Evolutionary conservation across 2,113 vertebrate species (phyloP).

Genomic region (Acrocephalus kingi): DNA sequence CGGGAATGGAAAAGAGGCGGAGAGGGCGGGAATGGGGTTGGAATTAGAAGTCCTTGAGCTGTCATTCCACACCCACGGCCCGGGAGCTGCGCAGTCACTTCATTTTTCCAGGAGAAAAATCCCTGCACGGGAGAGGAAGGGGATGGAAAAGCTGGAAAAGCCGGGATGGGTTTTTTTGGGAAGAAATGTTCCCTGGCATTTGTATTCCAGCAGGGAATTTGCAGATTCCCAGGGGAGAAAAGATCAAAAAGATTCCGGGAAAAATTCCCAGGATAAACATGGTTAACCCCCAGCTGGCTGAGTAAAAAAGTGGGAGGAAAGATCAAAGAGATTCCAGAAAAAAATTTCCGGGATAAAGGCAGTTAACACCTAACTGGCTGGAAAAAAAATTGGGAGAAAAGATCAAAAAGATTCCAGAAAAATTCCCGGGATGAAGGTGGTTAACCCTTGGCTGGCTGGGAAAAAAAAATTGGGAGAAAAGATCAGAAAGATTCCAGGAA

Average conservation of each 20-base stretch:
- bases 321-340: no score
- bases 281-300: neutral
- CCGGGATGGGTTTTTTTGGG: neutral
- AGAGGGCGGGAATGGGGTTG: neutral
- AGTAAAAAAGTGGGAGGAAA: no score
- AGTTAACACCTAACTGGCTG: no score
- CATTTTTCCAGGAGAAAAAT: neutral
- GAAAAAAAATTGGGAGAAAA: neutral
- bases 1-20: neutral
- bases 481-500: neutral
- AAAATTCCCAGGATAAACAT: neutral
- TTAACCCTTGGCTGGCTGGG: no score
- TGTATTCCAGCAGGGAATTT: neutral
- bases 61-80: slow-evolving; percentile 32
- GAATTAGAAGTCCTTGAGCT: slow-evolving; percentile 21
- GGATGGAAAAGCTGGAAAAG: neutral
- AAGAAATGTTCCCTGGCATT: neutral
- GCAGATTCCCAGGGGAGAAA: neutral
- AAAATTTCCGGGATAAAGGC: no score
- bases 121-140: neutral
- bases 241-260: neutral
- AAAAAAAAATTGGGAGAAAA: no score
- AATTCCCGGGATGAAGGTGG: neutral
- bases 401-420: neutral
- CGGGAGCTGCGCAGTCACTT: neutral